phyloP scores from a whole-genome alignment of 37 sponge, comb jelly and placozoan genomes.

The Aplysina aerophoba region DNA sequence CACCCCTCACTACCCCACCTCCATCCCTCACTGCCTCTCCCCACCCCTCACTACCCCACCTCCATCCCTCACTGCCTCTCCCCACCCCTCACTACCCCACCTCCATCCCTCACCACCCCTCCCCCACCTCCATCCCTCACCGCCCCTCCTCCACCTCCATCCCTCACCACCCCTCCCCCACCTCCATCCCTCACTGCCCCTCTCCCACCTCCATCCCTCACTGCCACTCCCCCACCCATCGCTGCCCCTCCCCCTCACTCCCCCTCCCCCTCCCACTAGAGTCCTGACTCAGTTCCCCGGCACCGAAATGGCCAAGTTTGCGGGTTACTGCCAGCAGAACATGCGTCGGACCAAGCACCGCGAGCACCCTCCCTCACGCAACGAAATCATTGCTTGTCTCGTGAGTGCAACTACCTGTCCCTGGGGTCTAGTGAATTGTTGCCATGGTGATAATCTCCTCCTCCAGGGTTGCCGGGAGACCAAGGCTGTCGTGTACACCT shows the following conservation, averaged over 20 bases:
- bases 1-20: too few relatives aligned
- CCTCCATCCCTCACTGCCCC: not conserved
- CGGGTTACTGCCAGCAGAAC: constrained; percentile 67
- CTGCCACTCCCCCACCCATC: not conserved
- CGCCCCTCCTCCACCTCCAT: not conserved
- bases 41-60: too few relatives aligned
- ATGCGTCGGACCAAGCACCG: constrained; percentile 69
- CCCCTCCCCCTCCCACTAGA: constrained; percentile 32
- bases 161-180: not conserved
- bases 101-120: not conserved
- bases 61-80: not conserved
- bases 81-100: not conserved
- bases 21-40: too few relatives aligned
- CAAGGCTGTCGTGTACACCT: constrained; percentile 70
- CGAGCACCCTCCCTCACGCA: constrained; percentile 72
- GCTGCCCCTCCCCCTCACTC: not conserved
- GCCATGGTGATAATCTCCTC: not conserved
- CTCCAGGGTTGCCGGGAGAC: constrained; percentile 78
- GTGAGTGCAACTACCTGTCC: constrained; percentile 42
- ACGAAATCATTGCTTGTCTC: constrained; percentile 83
- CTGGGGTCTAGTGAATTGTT: not conserved
- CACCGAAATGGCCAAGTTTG: constrained; percentile 87
- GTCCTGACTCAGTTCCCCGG: constrained; percentile 65
- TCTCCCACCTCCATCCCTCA: too few relatives aligned
- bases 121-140: not conserved